Evolutionary conservation across 2,888 invertebrate species (phyloP).

Genomic region (Oconnorella tubifera): DNA sequence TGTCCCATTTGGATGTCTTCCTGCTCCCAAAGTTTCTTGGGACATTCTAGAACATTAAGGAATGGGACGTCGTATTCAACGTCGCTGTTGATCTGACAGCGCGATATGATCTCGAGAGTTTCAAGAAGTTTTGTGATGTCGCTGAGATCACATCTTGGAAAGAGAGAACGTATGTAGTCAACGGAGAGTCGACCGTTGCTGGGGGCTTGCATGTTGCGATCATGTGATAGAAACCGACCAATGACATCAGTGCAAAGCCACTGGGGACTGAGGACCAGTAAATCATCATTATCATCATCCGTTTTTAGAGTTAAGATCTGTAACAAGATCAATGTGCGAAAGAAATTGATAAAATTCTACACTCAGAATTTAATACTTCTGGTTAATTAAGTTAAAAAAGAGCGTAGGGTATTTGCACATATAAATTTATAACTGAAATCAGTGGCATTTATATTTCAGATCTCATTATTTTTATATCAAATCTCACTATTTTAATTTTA

Average conservation of each 20-base stretch:
- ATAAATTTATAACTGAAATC: no score
- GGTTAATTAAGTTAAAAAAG: no score
- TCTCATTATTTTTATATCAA: no score
- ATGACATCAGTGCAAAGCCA: slow-evolving; percentile 69
- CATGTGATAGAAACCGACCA: slow-evolving; percentile 64
- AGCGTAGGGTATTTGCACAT: no score
- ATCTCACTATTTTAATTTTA: no score
- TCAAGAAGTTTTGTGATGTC: slow-evolving; percentile 68
- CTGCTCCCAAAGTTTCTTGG: slow-evolving; percentile 67
- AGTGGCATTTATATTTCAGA: no score
- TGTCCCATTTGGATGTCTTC: slow-evolving; percentile 42
- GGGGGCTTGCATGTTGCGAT: slow-evolving; percentile 51
- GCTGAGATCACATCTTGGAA: slow-evolving; percentile 68
- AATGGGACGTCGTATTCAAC: slow-evolving; percentile 73
- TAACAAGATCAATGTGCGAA: neutral
- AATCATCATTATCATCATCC: slow-evolving; percentile 59
- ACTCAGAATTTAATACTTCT: no score
- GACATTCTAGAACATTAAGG: slow-evolving; percentile 65
- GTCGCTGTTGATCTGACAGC: slow-evolving; percentile 69
- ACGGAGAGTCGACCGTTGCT: slow-evolving; percentile 67
- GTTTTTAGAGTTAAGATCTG: slow-evolving; percentile 64
- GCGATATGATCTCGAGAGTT: slow-evolving; percentile 68
- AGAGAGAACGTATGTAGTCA: slow-evolving; percentile 71
- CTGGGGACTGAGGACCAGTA: slow-evolving; percentile 66
- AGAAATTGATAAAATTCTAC: no score